These are phyloP conservation scores for Ceramica pisi DNA, from an alignment of 2,888 invertebrate genomes.

Conservation along the genomic window DNA sequence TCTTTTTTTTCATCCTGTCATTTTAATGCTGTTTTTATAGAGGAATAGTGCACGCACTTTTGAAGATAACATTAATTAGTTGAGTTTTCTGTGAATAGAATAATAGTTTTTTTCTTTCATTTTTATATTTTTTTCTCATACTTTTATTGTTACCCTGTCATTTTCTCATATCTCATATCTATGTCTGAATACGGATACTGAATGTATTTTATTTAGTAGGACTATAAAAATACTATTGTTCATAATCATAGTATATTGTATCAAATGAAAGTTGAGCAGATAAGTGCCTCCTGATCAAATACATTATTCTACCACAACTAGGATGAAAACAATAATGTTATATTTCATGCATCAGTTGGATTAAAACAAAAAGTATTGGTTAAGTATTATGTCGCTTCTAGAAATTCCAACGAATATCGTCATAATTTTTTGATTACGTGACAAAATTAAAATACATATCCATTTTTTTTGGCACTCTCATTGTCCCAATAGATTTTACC, in stretches of 20 bases:
- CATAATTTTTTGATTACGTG: no score
- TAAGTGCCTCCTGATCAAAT: background rate
- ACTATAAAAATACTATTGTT: background rate
- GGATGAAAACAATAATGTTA: no score
- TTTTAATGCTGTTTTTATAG: conserved; percentile 3
- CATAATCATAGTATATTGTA: background rate
- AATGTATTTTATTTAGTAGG: background rate
- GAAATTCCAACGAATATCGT: no score
- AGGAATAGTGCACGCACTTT: conserved; percentile 27
- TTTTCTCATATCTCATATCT: conserved; percentile 8
- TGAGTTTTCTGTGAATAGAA: background rate
- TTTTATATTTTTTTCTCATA: background rate
- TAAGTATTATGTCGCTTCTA: no score
- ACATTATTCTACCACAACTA: no score
- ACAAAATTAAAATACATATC: no score
- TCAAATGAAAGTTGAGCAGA: conserved; percentile 1
- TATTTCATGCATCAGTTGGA: no score
- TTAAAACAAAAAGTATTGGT: no score
- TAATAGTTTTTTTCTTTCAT: background rate
- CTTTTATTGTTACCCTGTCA: conserved; percentile 16
- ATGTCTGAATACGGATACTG: background rate
- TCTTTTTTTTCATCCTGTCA: conserved; percentile 32
- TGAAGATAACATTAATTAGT: background rate
- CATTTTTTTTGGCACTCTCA: no score
- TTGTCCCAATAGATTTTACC: no score